Conservation (phyloP, 2,113 vertebrate species). For the Laterallus jamaicensis region DNA sequence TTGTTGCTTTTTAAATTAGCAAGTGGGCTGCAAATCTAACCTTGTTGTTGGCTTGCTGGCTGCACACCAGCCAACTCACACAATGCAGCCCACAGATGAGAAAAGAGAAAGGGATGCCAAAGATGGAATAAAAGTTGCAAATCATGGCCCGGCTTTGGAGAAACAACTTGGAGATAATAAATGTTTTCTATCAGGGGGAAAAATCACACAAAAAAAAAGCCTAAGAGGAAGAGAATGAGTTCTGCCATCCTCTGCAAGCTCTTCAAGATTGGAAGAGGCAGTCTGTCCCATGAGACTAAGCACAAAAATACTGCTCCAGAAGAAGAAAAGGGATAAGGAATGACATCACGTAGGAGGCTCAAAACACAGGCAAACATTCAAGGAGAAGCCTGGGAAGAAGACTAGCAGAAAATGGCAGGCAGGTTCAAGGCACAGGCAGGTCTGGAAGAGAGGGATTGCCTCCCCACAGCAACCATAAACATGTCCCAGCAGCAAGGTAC, state of each 20-base stretch:
- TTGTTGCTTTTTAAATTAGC: neutral
- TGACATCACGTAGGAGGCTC: neutral
- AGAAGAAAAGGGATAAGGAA: neutral
- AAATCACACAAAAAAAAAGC: neutral
- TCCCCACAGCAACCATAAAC: neutral
- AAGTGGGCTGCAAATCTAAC: neutral
- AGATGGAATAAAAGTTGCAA: neutral
- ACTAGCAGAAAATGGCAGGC: neutral
- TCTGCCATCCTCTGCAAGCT: neutral
- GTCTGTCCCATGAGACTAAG: neutral
- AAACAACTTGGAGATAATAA: neutral
- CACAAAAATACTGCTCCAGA: neutral
- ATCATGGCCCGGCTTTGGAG: neutral
- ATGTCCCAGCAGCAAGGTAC: neutral
- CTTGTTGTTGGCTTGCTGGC: neutral
- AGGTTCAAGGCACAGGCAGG: neutral
- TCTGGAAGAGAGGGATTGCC: neutral
- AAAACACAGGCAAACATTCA: neutral
- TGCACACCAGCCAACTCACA: neutral
- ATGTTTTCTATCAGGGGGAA: neutral
- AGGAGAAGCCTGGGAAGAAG: neutral
- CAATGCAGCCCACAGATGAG: neutral
- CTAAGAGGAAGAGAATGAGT: neutral
- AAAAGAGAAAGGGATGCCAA: neutral
- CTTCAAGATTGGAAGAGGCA: neutral